phyloP scores from a whole-genome alignment of 2,113 vertebrate species.

The Xyrauchen texanus region DNA sequence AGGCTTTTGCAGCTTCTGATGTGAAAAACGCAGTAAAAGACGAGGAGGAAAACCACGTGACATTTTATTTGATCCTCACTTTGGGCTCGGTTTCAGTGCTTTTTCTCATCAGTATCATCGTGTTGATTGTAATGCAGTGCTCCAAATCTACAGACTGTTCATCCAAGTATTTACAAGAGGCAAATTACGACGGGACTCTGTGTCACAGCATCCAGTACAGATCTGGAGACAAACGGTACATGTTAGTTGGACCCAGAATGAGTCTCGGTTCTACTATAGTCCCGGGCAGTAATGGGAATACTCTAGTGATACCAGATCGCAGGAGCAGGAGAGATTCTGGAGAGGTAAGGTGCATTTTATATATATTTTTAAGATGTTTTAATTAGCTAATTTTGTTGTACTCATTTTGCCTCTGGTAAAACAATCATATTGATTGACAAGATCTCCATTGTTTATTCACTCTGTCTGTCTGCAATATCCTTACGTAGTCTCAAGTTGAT shows the following conservation, averaged over 20 bases:
- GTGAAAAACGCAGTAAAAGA: conserved; percentile 3
- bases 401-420: no score
- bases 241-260: conserved; percentile 64
- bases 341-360: conserved; percentile 53
- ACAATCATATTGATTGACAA: no score
- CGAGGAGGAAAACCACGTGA: conserved; percentile 34
- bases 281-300: conserved; percentile 56
- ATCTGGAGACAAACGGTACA: conserved; percentile 63
- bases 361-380: no score
- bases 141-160: conserved; percentile 41
- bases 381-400: no score
- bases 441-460: no score
- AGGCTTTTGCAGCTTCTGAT: conserved; percentile 45
- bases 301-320: conserved; percentile 55
- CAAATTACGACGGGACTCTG: conserved; percentile 46
- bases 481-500: no score
- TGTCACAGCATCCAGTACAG: conserved; percentile 60
- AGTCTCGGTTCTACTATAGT: conserved; percentile 59
- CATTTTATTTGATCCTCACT: conserved; percentile 49
- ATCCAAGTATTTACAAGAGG: conserved; percentile 40
- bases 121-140: conserved; percentile 48
- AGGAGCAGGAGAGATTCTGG: conserved; percentile 29
- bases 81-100: conserved; percentile 49
- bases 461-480: no score
- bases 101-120: conserved; percentile 45